Percentiles rank a stretch among this genome's conserved stretches.
These are phyloP conservation scores for Ericerus pela DNA, from an alignment of 1,140 invertebrate species.

Conservation along the genomic window DNA sequence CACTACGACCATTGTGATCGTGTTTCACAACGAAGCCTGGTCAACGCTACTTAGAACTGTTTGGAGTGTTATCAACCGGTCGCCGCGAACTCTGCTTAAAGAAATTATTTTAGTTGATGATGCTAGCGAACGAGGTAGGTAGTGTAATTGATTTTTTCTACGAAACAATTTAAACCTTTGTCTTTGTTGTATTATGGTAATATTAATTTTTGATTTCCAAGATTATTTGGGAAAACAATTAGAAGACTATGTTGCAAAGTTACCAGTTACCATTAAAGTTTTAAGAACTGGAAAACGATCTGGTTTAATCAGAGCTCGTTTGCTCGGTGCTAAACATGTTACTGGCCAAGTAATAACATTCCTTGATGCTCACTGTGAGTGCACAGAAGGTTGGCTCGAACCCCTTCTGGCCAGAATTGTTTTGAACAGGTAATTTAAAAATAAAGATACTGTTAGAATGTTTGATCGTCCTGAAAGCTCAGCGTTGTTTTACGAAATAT, in stretches of 20 bases:
- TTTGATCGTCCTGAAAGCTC: neutral
- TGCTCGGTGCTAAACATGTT: conserved; percentile 80
- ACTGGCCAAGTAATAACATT: conserved; percentile 91
- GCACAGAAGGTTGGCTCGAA: conserved; percentile 81
- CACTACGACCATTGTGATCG: conserved; percentile 84
- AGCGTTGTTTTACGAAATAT: neutral
- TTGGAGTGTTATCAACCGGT: conserved; percentile 92
- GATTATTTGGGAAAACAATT: conserved; percentile 77
- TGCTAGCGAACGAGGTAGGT: conserved; percentile 75
- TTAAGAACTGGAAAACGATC: conserved; percentile 77
- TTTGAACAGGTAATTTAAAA: conserved; percentile 53
- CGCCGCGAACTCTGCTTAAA: conserved; percentile 66
- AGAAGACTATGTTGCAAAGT: conserved; percentile 72
- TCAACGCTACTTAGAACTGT: conserved; percentile 85
- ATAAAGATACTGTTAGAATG: no score
- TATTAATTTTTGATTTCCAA: conserved; percentile 31
- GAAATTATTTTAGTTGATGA: conserved; percentile 94
- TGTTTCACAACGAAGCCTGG: conserved; percentile 97
- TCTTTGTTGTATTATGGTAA: no score
- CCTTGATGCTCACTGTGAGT: conserved; percentile 92
- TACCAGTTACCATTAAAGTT: conserved; percentile 71
- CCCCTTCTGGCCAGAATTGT: conserved; percentile 78
- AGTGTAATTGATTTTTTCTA: neutral
- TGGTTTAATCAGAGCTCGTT: conserved; percentile 79
- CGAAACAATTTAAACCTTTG: neutral